Percentiles rank a stretch among this genome's conserved stretches.
phyloP scores from a whole-genome alignment of 1,140 invertebrate genomes.

The Pseudomyrmex sp. region DNA sequence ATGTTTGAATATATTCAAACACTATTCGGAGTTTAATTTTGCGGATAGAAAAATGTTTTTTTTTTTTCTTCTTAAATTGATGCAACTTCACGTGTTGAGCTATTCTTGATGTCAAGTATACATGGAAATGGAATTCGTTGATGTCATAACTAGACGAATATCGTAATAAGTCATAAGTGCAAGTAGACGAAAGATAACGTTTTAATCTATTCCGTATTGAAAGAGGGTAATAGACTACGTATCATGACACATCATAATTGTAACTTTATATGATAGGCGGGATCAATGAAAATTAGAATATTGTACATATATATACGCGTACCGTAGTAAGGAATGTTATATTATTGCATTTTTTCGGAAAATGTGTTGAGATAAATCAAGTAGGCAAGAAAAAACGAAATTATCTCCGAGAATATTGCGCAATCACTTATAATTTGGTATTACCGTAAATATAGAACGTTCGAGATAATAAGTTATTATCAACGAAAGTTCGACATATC shows the following conservation, averaged over 20 bases:
- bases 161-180: constrained; percentile 32
- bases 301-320: constrained; percentile 80
- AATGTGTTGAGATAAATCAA: background rate
- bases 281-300: constrained; percentile 80
- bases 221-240: constrained; percentile 61
- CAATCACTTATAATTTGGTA: constrained; percentile 21
- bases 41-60: no score
- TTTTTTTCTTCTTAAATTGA: no score
- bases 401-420: background rate
- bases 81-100: no score
- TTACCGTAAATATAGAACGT: constrained; percentile 13
- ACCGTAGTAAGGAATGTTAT: constrained; percentile 49
- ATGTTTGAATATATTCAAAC: no score
- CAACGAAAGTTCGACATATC: constrained; percentile 33
- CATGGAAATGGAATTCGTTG: constrained; percentile 31
- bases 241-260: constrained; percentile 81
- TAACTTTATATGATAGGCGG: constrained; percentile 82
- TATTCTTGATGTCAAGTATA: background rate
- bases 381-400: background rate
- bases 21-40: no score
- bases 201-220: constrained; percentile 60
- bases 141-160: constrained; percentile 48
- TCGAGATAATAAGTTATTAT: constrained; percentile 6
- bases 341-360: constrained; percentile 40
- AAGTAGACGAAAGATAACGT: constrained; percentile 20